phyloP scores from a whole-genome alignment of 2,113 vertebrate genomes.

The Tragelaphus scriptus region DNA sequence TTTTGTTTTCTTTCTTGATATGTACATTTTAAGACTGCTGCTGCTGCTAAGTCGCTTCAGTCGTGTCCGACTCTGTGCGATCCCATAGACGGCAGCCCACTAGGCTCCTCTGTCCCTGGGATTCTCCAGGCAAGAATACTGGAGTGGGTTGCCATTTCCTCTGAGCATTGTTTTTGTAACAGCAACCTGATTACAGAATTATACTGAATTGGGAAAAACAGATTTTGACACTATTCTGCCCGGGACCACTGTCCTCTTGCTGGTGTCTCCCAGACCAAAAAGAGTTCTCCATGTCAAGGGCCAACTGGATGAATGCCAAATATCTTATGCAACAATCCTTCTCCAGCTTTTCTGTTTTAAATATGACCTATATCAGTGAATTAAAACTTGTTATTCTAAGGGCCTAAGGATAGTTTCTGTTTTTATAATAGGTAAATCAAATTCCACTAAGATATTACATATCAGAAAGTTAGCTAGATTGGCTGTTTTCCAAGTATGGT shows the following conservation, averaged over 20 bases:
- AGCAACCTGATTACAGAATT: neutral
- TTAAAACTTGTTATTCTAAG: neutral
- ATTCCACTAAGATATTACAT: neutral
- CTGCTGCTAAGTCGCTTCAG: no score
- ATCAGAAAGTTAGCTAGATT: neutral
- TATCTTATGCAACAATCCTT: neutral
- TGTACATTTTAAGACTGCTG: neutral
- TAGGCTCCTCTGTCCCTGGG: no score
- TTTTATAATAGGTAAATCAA: neutral
- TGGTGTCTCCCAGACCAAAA: neutral
- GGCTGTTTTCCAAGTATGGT: neutral
- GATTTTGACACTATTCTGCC: neutral
- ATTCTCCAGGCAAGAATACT: no score
- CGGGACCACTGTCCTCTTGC: neutral
- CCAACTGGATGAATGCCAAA: neutral
- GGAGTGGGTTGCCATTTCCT: no score
- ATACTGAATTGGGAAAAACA: neutral
- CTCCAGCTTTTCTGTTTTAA: neutral
- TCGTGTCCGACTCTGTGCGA: no score
- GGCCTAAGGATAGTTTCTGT: neutral
- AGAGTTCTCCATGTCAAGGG: neutral
- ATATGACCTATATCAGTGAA: neutral
- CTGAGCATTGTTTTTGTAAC: neutral
- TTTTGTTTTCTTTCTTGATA: neutral
- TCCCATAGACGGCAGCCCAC: no score